Base-by-base conservation (phyloP, 30 jellyfish, hydroid and myxozoan species). In the Aurelia sp. region DNA sequence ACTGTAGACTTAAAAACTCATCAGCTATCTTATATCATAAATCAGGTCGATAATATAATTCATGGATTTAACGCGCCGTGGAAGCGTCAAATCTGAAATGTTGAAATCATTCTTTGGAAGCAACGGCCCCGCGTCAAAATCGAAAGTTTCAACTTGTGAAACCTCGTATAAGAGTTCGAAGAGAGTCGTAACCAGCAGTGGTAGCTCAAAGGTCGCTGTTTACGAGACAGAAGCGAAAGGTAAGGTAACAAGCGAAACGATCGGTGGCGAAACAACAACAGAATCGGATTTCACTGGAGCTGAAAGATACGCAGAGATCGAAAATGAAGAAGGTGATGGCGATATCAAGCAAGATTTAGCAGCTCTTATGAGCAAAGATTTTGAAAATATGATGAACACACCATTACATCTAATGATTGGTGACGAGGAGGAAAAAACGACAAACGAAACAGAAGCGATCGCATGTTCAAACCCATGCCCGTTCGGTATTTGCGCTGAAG, bases 141-240 rank as follows among this genome's bases (percentile, higher is more conserved):
- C 77, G 65, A 60, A 76, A 50, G 48, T 81, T 33, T 65, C 93
- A 30, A 16, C 76, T 33, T 70, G 85, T 19, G 69, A 72, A 58
- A 40, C 76, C 15, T 52, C 93, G 44, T 84, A 33, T 84, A 72
- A 84, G 64, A 84, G 93, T 67, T 71, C 93, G 24, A 84, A 84
- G 68, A 72, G 74, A 41, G 88, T 84, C 15, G 88, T 84, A 19
- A 84, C 93, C 24, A 44, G 55, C 55, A 84, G 93, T 69, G 74
- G 88, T 62, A 87, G 93, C 4, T 59, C 93, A 57, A 84, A 84
- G 65, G 82, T 84, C 53, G 93, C 82, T 12, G 93, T 84, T 31
- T 84, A 51, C 82, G 93, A 84, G 60, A n/a, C 93, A 44, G 87
- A 72, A 55, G 57, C 81, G 20, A 68, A 84, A 52, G 78, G 93